These are phyloP conservation scores for Danionella cerebrum DNA, from an alignment of 2,113 vertebrate genomes.

Conservation along the genomic window DNA sequence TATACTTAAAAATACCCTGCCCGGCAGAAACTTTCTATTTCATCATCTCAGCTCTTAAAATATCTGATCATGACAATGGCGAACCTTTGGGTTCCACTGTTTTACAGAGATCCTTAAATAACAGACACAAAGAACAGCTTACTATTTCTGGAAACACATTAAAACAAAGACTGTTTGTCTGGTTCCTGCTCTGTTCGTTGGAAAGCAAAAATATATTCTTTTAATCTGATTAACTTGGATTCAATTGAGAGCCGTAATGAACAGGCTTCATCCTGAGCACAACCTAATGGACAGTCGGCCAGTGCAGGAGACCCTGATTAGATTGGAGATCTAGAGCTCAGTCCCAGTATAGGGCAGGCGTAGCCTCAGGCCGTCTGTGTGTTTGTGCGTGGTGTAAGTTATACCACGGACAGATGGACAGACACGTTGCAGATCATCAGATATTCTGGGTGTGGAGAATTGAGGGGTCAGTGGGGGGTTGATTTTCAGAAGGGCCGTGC, in stretches of 20 bases:
- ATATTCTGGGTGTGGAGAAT: conserved; percentile 7
- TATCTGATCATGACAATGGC: too few species aligned
- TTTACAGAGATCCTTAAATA: not conserved
- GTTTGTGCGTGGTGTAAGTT: not conserved
- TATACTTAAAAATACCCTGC: too few species aligned
- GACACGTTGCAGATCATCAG: conserved; percentile 34
- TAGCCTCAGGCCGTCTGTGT: not conserved
- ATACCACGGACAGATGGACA: conserved; percentile 41
- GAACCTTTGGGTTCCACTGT: too few species aligned
- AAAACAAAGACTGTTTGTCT: not conserved
- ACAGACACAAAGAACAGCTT: not conserved
- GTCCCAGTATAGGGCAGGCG: not conserved
- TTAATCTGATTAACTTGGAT: conserved; percentile 28
- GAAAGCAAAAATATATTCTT: not conserved
- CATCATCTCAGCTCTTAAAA: too few species aligned
- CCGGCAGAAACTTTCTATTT: too few species aligned
- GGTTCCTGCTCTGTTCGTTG: not conserved
- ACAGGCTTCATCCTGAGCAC: conserved; percentile 20
- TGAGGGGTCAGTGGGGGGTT: not conserved
- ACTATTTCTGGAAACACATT: not conserved
- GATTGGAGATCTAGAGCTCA: not conserved
- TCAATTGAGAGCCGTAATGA: conserved; percentile 33
- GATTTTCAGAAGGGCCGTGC: not conserved
- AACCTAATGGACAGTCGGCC: conserved; percentile 28
- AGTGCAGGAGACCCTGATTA: conserved; percentile 1